phyloP scores from a whole-genome alignment of 2,888 invertebrate species.

The Pammene aurita region DNA sequence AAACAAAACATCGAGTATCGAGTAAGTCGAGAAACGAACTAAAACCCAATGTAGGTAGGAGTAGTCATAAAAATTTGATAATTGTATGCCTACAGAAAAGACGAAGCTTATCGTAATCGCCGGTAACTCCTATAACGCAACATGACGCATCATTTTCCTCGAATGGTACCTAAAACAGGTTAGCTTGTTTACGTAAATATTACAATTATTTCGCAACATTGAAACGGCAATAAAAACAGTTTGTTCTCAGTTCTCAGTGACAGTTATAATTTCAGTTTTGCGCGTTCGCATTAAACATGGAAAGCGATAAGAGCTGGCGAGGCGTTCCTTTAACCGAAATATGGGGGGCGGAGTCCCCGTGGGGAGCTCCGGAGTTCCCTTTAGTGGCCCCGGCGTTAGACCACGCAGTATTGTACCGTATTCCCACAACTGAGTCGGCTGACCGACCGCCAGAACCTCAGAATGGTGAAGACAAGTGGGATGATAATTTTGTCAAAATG shows the following conservation, averaged over 20 bases:
- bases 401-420: conserved; percentile 87
- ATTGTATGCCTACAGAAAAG: background rate
- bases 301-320: conserved; percentile 55
- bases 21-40: background rate
- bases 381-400: conserved; percentile 84
- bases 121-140: too few relatives aligned
- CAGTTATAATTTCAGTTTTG: conserved; percentile 14
- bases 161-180: background rate
- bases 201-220: conserved; percentile 5
- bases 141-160: too few relatives aligned
- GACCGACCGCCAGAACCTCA: conserved; percentile 85
- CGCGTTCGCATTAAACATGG: conserved; percentile 46
- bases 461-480: conserved; percentile 90
- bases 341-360: conserved; percentile 70
- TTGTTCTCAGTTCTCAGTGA: background rate
- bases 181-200: background rate
- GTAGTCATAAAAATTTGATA: background rate
- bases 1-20: too few relatives aligned
- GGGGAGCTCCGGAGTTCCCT: conserved; percentile 78
- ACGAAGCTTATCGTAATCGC: background rate
- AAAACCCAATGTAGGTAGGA: background rate
- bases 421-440: conserved; percentile 77
- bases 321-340: conserved; percentile 72
- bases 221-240: background rate
- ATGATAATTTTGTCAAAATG: conserved; percentile 91